phyloP scores from a whole-genome alignment of 2,888 invertebrate genomes.

The Heteromyza rotundicornis region DNA sequence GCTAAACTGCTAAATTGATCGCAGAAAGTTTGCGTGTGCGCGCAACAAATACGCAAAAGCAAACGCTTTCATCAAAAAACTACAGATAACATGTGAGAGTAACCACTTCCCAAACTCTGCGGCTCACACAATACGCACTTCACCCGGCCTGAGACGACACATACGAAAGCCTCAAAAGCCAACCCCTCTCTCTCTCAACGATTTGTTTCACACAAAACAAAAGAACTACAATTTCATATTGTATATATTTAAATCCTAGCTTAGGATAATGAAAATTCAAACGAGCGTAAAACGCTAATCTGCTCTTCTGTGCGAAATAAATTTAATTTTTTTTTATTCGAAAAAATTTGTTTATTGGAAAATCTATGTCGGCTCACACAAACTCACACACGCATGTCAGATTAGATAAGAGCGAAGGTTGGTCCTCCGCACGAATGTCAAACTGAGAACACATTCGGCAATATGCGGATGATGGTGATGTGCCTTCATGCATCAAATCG shows the following conservation, averaged over 20 bases:
- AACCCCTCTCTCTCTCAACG: background rate
- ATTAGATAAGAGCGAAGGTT: conserved; percentile 41
- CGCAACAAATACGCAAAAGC: no score
- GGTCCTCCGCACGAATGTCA: conserved; percentile 27
- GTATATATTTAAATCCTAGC: conserved; percentile 45
- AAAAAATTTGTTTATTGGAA: conserved; percentile 49
- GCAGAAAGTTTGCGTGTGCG: no score
- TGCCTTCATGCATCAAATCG: conserved; percentile 20
- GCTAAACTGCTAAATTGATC: no score
- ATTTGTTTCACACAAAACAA: background rate
- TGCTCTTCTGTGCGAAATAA: conserved; percentile 34
- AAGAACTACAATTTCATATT: background rate
- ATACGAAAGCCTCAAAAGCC: background rate
- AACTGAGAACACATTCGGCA: conserved; percentile 27
- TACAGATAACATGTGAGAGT: no score
- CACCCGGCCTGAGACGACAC: background rate
- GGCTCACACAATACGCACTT: background rate
- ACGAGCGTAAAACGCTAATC: conserved; percentile 62
- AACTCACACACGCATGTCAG: conserved; percentile 48
- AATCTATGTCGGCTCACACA: conserved; percentile 39
- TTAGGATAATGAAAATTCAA: conserved; percentile 58
- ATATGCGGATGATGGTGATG: conserved; percentile 26
- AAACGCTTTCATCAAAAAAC: no score
- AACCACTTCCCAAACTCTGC: no score
- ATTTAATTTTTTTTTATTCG: conserved; percentile 16